Evolutionary conservation across 2,888 invertebrate genomes (phyloP), one percentile per base, ranked within the genome.

Genomic region (Caenorhabditis sulstoni): DNA sequence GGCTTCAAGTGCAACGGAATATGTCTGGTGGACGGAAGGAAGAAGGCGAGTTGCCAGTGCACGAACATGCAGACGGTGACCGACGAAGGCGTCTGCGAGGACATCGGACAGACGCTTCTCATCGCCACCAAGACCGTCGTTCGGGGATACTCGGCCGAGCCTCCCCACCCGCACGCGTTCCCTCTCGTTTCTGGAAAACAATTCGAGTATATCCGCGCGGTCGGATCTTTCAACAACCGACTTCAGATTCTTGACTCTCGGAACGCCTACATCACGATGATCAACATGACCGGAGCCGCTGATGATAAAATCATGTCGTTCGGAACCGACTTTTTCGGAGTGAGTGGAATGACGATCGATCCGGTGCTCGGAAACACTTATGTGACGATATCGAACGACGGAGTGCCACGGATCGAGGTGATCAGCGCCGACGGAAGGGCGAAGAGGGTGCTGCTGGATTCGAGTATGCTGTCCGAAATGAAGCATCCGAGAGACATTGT

Each of bases 1-100:
- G 66, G 53, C 7, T 37, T 79, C 22, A 71, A 76, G 49, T 76
- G 76, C 37, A 53, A 59, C 22, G 77, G 67, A 53, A 66, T 78
- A 1, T 78, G 78, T 45, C 45, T 78, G 61, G 35, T 67, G 20
- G 50, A 78, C 23, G 67, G 73, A n/a, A 62, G 44, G 62, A 61
- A 73, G 22, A 55, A 71, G 12, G 70, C 71, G 9, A 52, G 22
- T 22, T 78, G 78, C 39, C 55, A 45, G 12, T 78, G 73, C 45
- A 77, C 71, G 3, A 65, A 71, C 22, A 37, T 77, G 3, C 77
- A 77, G 53, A 35, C 47, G 12, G 49, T 22, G 0, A 57, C 53
- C 2, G 71, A 67, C 20, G 55, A 73, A 14, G 62, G 64, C 39
- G 29, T 29, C 29, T 78, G 71, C n/a, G 62, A 55, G 1, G 62